Percentiles rank a stretch among this genome's conserved stretches.
Conservation (phyloP, 35 echinoderm and acorn worm genomes). For the Amphiura filiformis region DNA sequence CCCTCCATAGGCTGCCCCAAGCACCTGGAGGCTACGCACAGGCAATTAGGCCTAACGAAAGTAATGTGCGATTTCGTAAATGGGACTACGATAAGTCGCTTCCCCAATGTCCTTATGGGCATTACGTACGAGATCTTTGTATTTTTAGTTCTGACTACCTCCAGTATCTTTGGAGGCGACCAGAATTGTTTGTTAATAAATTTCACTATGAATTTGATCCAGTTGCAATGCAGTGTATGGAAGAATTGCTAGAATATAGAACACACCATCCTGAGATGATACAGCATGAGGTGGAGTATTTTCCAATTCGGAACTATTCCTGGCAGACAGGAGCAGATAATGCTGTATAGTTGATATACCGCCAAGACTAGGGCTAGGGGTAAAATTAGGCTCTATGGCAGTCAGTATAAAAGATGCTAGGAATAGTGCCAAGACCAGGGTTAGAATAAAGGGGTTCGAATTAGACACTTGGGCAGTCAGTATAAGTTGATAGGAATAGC, state of each 20-base stretch:
- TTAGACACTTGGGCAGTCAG: no score
- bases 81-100: background rate
- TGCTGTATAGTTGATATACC: no score
- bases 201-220: constrained; percentile 70
- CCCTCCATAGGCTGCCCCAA: constrained; percentile 41
- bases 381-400: no score
- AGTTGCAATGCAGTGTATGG: constrained; percentile 68
- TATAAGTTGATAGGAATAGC: no score
- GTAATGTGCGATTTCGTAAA: constrained; percentile 24
- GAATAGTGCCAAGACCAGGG: no score
- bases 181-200: constrained; percentile 71
- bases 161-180: constrained; percentile 18
- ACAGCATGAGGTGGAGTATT: background rate
- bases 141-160: constrained; percentile 52
- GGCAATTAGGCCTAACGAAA: constrained; percentile 12
- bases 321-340: no score
- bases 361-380: no score
- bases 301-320: background rate
- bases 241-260: constrained; percentile 66
- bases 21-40: constrained; percentile 65
- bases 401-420: no score
- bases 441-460: no score
- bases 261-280: constrained; percentile 15
- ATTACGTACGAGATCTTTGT: constrained; percentile 50
- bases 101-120: constrained; percentile 56